A percentile compares a stretch with the other conserved stretches of the same genome.
phyloP scores from a whole-genome alignment of 2,888 invertebrate species.

The Hyppa rectilinea region DNA sequence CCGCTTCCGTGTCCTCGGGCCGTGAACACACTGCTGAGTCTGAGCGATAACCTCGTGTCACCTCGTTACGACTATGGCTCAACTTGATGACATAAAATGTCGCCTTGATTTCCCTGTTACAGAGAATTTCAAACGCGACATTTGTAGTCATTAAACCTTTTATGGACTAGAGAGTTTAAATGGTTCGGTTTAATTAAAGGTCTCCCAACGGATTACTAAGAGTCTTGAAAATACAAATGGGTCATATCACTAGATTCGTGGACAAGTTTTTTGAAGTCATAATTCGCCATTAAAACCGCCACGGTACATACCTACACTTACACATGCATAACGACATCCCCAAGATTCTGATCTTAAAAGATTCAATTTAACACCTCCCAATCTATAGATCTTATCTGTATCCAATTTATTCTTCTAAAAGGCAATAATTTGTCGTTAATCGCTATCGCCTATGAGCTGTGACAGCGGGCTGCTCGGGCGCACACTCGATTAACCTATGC shows the following conservation, averaged over 20 bases:
- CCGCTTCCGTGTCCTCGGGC: conserved; percentile 72
- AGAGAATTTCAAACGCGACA: conserved; percentile 38
- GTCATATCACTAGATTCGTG: too few species aligned
- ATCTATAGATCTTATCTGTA: conserved; percentile 50
- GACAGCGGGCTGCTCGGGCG: conserved; percentile 66
- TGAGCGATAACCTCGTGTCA: conserved; percentile 64
- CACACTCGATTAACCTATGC: conserved; percentile 86
- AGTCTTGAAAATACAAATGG: background rate
- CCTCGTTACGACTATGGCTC: conserved; percentile 42
- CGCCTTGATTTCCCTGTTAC: conserved; percentile 44
- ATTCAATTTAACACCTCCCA: conserved; percentile 42
- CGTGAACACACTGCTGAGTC: conserved; percentile 51
- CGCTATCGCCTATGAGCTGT: conserved; percentile 68
- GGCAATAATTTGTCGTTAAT: conserved; percentile 50
- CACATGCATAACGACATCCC: background rate
- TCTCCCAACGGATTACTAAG: background rate
- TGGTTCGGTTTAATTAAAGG: background rate
- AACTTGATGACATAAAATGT: conserved; percentile 55
- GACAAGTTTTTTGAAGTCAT: too few species aligned
- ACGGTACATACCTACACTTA: too few species aligned
- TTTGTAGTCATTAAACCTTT: conserved; percentile 49
- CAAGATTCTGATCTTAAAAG: conserved; percentile 47
- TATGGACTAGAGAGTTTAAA: conserved; percentile 19
- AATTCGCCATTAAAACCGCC: too few species aligned
- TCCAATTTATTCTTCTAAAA: conserved; percentile 50